Evolutionary conservation across 2,888 invertebrate species (phyloP).

Genomic region (Malacosoma neustria): DNA sequence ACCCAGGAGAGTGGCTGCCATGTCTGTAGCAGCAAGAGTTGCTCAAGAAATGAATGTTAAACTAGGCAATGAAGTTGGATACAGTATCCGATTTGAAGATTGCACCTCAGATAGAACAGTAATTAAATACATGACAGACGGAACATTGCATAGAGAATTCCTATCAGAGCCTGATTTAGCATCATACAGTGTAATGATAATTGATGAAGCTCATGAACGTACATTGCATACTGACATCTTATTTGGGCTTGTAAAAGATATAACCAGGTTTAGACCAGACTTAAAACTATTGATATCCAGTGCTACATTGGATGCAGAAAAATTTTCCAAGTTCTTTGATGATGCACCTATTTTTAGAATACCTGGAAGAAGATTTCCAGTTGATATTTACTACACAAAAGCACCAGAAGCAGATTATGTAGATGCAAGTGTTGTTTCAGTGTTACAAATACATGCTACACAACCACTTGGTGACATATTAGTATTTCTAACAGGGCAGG

Average conservation of each 20-base stretch:
- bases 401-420: slow-evolving; percentile 99
- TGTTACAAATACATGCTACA: slow-evolving; percentile 98
- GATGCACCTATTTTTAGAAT: slow-evolving; percentile 98
- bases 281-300: slow-evolving; percentile 97
- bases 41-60: slow-evolving; percentile 98
- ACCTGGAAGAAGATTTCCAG: slow-evolving; percentile 97
- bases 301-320: slow-evolving; percentile 98
- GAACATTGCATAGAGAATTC: slow-evolving; percentile 97
- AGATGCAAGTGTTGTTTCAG: slow-evolving; percentile 97
- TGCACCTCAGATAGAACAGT: slow-evolving; percentile 98
- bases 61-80: slow-evolving; percentile 93
- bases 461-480: slow-evolving; percentile 97
- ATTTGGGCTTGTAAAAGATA: slow-evolving; percentile 97
- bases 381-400: slow-evolving; percentile 99
- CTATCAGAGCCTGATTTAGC: slow-evolving; percentile 96
- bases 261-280: slow-evolving; percentile 93
- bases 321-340: slow-evolving; percentile 98
- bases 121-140: slow-evolving; percentile 99
- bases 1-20: slow-evolving; percentile 97
- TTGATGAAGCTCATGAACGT: slow-evolving; percentile 99
- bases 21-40: slow-evolving; percentile 99
- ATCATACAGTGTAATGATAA: slow-evolving; percentile 98
- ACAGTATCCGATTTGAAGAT: slow-evolving; percentile 98
- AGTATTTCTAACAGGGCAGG: slow-evolving; percentile 96
- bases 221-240: slow-evolving; percentile 98